phyloP scores from a whole-genome alignment of 2,888 invertebrate species.

The Rotaria magnacalcarata region DNA sequence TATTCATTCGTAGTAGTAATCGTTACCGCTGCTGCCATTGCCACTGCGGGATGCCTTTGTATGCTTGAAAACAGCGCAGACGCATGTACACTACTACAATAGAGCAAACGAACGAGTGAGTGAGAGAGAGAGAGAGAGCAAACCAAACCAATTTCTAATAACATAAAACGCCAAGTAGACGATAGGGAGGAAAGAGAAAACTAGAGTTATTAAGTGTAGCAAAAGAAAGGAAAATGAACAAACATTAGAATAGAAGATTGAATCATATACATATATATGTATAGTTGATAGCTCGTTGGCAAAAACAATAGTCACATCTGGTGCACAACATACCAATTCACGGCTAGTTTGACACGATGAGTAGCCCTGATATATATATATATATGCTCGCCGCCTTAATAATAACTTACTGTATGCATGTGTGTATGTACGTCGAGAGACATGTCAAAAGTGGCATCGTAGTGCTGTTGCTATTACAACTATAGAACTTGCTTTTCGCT shows the following conservation, averaged over 20 bases:
- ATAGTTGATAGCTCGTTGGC: constrained; percentile 18
- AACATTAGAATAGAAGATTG: not conserved
- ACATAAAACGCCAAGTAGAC: not conserved
- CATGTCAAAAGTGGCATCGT: constrained; percentile 17
- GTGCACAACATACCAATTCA: not conserved
- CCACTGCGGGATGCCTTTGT: constrained; percentile 14
- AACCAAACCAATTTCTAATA: constrained; percentile 22
- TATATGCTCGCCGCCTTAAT: constrained; percentile 18
- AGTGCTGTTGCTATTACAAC: not conserved
- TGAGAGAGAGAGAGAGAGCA: not conserved
- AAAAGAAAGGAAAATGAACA: constrained; percentile 7
- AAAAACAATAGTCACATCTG: constrained; percentile 29
- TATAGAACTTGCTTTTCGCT: not conserved
- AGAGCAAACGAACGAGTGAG: not conserved
- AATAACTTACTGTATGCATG: not conserved
- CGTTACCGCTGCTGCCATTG: constrained; percentile 11
- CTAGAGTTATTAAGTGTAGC: not conserved
- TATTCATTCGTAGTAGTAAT: constrained; percentile 26
- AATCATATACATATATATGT: not conserved
- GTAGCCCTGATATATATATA: not conserved
- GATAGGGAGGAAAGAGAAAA: constrained; percentile 21
- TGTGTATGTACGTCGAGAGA: not conserved
- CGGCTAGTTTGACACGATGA: constrained; percentile 12
- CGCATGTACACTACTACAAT: not conserved
- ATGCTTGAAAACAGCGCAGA: constrained; percentile 11